Evolutionary conservation across 2,113 vertebrate genomes (phyloP).

Genomic region (Euleptes europaea): DNA sequence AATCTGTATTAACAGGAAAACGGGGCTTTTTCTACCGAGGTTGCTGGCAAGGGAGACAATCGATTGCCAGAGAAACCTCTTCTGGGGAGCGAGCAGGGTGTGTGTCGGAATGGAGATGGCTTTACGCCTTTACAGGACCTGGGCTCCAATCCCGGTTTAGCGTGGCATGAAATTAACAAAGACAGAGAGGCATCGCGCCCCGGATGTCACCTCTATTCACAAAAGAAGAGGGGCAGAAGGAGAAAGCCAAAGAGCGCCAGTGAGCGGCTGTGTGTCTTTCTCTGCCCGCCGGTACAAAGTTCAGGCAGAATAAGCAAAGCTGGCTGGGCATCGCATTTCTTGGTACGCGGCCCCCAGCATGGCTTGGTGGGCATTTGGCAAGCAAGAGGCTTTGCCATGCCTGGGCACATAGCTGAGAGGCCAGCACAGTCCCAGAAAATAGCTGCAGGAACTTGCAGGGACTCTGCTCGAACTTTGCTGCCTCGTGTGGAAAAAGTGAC

Average conservation of each 20-base stretch:
- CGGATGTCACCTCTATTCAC: conserved; percentile 44
- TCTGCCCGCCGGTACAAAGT: neutral
- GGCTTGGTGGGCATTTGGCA: neutral
- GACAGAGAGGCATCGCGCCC: conserved; percentile 45
- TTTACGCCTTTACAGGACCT: neutral
- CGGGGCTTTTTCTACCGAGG: neutral
- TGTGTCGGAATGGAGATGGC: conserved; percentile 26
- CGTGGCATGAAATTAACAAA: conserved; percentile 46
- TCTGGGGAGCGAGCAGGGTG: conserved; percentile 14
- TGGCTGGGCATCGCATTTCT: neutral
- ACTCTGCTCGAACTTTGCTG: conserved; percentile 43
- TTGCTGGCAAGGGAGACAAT: neutral
- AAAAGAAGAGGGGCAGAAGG: neutral
- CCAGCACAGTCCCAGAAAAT: neutral
- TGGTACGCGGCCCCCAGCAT: neutral
- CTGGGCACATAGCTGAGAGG: neutral
- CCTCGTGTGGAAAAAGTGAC: neutral
- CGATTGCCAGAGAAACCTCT: neutral
- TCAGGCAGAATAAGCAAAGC: conserved; percentile 43
- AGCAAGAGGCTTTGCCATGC: neutral
- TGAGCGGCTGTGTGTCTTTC: neutral
- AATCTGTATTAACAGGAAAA: neutral
- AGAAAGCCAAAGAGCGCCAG: neutral
- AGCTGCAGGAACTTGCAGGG: conserved; percentile 10
- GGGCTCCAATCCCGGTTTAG: conserved; percentile 44